Percentiles rank a stretch among this genome's conserved stretches.
Conservation (phyloP, 2,888 invertebrate genomes). For the Scrobipalpa costella region DNA sequence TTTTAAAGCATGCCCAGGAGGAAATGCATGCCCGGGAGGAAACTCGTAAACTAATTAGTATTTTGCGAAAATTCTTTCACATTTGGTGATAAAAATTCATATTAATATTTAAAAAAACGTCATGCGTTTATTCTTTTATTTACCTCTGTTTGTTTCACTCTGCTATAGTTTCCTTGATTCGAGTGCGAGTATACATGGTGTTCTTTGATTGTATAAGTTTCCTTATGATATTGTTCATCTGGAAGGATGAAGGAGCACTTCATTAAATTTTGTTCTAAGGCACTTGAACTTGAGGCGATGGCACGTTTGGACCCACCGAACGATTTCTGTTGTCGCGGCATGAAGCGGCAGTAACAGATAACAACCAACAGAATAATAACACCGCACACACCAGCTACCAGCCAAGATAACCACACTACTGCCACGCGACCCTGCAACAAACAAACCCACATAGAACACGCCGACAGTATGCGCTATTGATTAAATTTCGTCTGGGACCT, state of each 20-base stretch:
- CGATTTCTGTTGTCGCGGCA: slow-evolving; percentile 85
- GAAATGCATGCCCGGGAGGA: too few relatives aligned
- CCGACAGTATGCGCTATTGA: slow-evolving; percentile 43
- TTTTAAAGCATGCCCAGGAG: too few relatives aligned
- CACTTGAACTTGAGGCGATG: not conserved
- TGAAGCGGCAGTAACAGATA: slow-evolving; percentile 85
- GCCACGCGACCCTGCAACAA: slow-evolving; percentile 72
- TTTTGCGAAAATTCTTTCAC: too few relatives aligned
- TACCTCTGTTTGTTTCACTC: slow-evolving; percentile 69
- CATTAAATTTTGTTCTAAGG: slow-evolving; percentile 13
- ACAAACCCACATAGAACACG: slow-evolving; percentile 28
- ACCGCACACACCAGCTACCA: slow-evolving; percentile 83
- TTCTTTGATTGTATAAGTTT: slow-evolving; percentile 69
- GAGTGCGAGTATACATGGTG: slow-evolving; percentile 67
- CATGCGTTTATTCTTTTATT: too few relatives aligned
- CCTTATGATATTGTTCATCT: slow-evolving; percentile 76
- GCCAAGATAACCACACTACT: slow-evolving; percentile 80
- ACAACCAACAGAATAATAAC: slow-evolving; percentile 83
- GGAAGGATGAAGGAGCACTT: slow-evolving; percentile 35
- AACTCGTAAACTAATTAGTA: too few relatives aligned
- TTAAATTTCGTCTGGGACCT: slow-evolving; percentile 33
- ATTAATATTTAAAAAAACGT: too few relatives aligned
- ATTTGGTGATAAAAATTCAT: too few relatives aligned
- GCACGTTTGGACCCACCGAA: slow-evolving; percentile 80
- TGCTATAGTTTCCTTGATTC: slow-evolving; percentile 66